A percentile compares a stretch with the other conserved stretches of the same genome.
phyloP scores from a whole-genome alignment of 1,140 invertebrate genomes.

The Ceratosolen solmsi region DNA sequence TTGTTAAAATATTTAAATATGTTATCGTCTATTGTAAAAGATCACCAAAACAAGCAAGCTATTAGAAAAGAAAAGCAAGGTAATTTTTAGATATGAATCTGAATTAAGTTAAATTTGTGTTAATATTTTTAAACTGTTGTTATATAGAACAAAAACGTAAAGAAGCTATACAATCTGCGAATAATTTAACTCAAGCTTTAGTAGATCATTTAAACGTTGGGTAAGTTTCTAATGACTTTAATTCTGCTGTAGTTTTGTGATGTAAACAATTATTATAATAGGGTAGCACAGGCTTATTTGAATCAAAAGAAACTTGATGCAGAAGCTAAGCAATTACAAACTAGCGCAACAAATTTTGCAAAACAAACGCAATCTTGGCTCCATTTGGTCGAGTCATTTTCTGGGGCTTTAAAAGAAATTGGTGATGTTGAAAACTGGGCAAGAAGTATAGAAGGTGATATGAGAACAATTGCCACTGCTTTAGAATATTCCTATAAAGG shows the following conservation, averaged over 20 bases:
- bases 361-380: slow-evolving; percentile 98
- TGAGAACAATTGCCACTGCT: slow-evolving; percentile 92
- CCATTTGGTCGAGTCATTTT: slow-evolving; percentile 94
- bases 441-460: slow-evolving; percentile 95
- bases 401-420: slow-evolving; percentile 96
- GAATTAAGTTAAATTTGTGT: neutral
- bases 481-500: slow-evolving; percentile 97
- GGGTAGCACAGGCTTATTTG: slow-evolving; percentile 96
- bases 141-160: slow-evolving; percentile 90
- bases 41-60: slow-evolving; percentile 86
- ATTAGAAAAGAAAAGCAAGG: slow-evolving; percentile 88
- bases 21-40: slow-evolving; percentile 90
- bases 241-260: slow-evolving; percentile 1
- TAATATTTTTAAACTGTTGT: too few relatives aligned
- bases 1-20: slow-evolving; percentile 71
- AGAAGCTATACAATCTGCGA: slow-evolving; percentile 93
- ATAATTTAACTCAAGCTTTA: slow-evolving; percentile 92
- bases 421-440: slow-evolving; percentile 99
- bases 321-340: slow-evolving; percentile 97
- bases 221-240: slow-evolving; percentile 74
- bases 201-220: slow-evolving; percentile 98
- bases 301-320: slow-evolving; percentile 98
- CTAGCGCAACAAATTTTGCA: slow-evolving; percentile 93
- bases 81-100: slow-evolving; percentile 64
- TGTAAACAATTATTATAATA: slow-evolving; percentile 62